Conservation (phyloP, 2,113 vertebrate species). For the Montifringilla adamsi region DNA sequence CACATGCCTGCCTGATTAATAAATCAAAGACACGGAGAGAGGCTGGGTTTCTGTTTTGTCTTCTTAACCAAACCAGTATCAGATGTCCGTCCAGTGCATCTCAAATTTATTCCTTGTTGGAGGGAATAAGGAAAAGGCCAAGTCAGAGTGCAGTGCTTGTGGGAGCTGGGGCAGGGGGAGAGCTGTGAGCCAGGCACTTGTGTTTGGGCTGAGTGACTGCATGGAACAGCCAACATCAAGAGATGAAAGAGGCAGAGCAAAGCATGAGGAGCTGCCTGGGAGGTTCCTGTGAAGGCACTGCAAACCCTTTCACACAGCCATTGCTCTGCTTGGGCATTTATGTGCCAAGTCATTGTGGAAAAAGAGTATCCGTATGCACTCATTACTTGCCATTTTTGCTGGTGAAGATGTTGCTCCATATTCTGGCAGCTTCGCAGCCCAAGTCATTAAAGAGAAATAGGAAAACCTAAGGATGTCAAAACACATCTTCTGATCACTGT, state of each 20-base stretch:
- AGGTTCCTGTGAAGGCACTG: not conserved
- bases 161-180: not conserved
- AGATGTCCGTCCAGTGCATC: not conserved
- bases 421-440: not conserved
- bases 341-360: not conserved
- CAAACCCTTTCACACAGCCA: not conserved
- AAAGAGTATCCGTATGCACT: accelerated
- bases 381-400: not conserved
- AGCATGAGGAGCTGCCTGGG: not conserved
- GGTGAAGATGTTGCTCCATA: not conserved
- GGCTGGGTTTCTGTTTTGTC: not conserved
- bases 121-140: not conserved
- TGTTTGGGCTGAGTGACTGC: accelerated
- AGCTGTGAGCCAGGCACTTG: accelerated
- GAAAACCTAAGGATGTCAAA: not conserved
- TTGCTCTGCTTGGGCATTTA: not conserved
- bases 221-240: too few relatives aligned
- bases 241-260: not conserved
- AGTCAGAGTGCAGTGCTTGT: not conserved
- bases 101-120: not conserved
- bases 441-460: not conserved
- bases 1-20: not conserved
- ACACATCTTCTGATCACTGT: not conserved
- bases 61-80: not conserved
- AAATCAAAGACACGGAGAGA: not conserved